phyloP scores from a whole-genome alignment of 2,888 invertebrate species.

The Acrobasis consociella region DNA sequence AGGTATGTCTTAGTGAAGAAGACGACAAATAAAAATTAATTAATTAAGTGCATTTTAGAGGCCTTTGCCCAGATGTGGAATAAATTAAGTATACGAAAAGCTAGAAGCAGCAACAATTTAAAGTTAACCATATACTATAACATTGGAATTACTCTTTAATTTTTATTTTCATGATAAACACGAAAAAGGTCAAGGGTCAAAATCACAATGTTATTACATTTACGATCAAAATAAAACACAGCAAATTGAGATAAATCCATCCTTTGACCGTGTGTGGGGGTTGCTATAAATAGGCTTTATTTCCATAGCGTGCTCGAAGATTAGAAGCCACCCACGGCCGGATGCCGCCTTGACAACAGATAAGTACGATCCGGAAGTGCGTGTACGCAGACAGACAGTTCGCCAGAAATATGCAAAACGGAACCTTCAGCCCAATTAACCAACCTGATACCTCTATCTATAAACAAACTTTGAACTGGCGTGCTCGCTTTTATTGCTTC shows the following conservation, averaged over 20 bases:
- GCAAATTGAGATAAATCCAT: background rate
- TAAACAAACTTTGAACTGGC: constrained; percentile 37
- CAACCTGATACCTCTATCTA: constrained; percentile 36
- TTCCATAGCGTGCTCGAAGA: background rate
- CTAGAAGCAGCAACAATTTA: too few relatives aligned
- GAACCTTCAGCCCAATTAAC: constrained; percentile 31
- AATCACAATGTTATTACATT: too few relatives aligned
- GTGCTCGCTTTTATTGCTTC: constrained; percentile 44
- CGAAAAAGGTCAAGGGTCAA: background rate
- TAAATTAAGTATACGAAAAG: too few relatives aligned
- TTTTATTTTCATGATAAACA: background rate
- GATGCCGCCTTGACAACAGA: background rate
- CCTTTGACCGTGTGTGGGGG: background rate
- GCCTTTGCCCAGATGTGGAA: too few relatives aligned
- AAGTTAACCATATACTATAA: too few relatives aligned
- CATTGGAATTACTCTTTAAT: too few relatives aligned
- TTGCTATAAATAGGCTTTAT: constrained; percentile 1
- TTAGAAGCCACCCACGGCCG: background rate
- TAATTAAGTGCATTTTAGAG: too few relatives aligned
- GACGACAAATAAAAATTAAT: too few relatives aligned
- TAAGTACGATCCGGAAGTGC: constrained; percentile 3
- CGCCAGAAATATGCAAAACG: constrained; percentile 8
- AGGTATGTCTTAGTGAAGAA: too few relatives aligned
- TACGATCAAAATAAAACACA: background rate
- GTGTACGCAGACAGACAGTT: constrained; percentile 11